Conservation (phyloP, 2,888 invertebrate genomes). For the Aethes cnicana region DNA sequence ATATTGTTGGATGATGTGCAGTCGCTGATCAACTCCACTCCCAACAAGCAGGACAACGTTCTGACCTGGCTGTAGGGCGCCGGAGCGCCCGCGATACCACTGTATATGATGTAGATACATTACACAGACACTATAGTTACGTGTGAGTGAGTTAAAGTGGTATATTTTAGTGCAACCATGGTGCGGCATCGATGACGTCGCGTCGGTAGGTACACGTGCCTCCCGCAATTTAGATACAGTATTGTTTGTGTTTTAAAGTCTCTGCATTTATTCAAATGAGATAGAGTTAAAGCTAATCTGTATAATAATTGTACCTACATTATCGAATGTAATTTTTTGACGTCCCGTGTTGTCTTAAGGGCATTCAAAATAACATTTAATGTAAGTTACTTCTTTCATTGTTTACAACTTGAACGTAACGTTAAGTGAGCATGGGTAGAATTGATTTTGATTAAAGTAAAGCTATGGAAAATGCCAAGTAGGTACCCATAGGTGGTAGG, state of each 20-base stretch:
- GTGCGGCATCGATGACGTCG: constrained; percentile 40
- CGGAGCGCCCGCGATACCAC: constrained; percentile 11
- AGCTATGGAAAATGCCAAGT: constrained; percentile 30
- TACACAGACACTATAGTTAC: constrained; percentile 69
- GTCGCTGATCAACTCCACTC: constrained; percentile 93
- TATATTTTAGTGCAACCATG: constrained; percentile 49
- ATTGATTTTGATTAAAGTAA: constrained; percentile 32
- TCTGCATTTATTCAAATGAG: constrained; percentile 79
- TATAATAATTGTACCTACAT: constrained; percentile 43
- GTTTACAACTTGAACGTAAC: constrained; percentile 17
- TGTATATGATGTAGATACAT: constrained; percentile 61
- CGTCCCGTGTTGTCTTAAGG: constrained; percentile 21
- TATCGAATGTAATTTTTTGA: constrained; percentile 23
- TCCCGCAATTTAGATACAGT: constrained; percentile 43
- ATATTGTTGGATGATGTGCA: constrained; percentile 94
- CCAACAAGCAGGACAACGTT: constrained; percentile 92
- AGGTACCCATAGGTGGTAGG: constrained; percentile 43
- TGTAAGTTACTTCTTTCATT: constrained; percentile 13
- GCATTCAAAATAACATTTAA: constrained; percentile 32
- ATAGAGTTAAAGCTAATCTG: constrained; percentile 59
- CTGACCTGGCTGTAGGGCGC: constrained; percentile 90
- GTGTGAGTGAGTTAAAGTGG: constrained; percentile 57
- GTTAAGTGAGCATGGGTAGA: constrained; percentile 22
- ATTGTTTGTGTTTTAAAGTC: constrained; percentile 61
- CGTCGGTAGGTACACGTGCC: constrained; percentile 15